Evolutionary conservation across 2,888 invertebrate species (phyloP).

Genomic region (Agriopis marginaria): DNA sequence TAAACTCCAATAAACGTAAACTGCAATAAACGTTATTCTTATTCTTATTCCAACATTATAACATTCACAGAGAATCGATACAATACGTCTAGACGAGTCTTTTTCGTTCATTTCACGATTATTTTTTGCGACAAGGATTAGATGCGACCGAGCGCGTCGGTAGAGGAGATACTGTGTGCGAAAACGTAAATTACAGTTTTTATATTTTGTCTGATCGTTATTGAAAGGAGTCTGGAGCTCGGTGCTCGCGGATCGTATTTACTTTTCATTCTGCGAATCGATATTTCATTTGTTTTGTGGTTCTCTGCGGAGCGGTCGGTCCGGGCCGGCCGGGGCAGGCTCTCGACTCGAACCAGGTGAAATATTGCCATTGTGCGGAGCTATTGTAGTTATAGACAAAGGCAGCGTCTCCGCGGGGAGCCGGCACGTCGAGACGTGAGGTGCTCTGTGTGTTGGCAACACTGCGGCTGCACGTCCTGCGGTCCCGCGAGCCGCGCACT

Average conservation of each 20-base stretch:
- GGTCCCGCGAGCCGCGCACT: neutral
- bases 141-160: conserved; percentile 29
- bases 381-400: conserved; percentile 39
- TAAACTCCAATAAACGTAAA: too few species aligned
- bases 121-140: conserved; percentile 37
- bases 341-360: conserved; percentile 40
- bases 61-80: conserved; percentile 40
- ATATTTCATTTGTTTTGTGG: conserved; percentile 54
- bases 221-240: conserved; percentile 18
- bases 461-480: neutral
- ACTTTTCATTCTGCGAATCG: conserved; percentile 46
- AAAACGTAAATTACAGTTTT: conserved; percentile 40
- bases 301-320: conserved; percentile 26
- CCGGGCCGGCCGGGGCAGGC: conserved; percentile 17
- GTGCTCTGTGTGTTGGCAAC: conserved; percentile 19
- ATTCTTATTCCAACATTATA: conserved; percentile 29
- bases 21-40: too few species aligned
- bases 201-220: conserved; percentile 12
- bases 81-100: conserved; percentile 40
- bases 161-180: conserved; percentile 18
- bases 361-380: conserved; percentile 41
- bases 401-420: conserved; percentile 25
- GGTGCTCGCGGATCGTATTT: conserved; percentile 33
- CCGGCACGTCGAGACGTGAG: conserved; percentile 25
- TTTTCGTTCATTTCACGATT: conserved; percentile 24